Percentiles rank a stretch among this genome's conserved stretches.
phyloP scores from a whole-genome alignment of 1,140 invertebrate genomes.

The Drosophila willistoni region DNA sequence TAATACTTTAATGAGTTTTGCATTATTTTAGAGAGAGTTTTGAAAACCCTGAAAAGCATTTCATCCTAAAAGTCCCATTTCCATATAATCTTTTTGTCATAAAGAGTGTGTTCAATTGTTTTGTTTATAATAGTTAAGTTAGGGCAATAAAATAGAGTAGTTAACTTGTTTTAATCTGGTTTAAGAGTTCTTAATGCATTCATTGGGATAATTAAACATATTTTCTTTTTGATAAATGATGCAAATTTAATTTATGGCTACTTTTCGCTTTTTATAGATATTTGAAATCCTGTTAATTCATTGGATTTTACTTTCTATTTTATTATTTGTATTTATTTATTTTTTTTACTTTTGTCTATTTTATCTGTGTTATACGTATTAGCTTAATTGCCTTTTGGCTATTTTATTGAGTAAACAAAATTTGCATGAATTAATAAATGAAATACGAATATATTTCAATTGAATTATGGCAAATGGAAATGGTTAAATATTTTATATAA shows the following conservation, averaged over 20 bases:
- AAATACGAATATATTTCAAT: conserved; percentile 29
- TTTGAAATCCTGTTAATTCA: conserved; percentile 34
- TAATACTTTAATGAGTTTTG: no score
- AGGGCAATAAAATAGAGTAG: not conserved
- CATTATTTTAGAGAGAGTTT: no score
- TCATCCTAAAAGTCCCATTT: no score
- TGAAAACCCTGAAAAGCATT: no score
- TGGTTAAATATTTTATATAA: conserved; percentile 1
- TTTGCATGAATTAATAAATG: conserved; percentile 55
- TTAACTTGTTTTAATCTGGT: not conserved
- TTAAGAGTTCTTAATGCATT: conserved; percentile 41
- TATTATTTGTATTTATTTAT: not conserved
- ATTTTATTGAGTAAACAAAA: conserved; percentile 32
- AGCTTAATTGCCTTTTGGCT: conserved; percentile 44
- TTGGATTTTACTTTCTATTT: conserved; percentile 33
- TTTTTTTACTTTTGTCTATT: conserved; percentile 7
- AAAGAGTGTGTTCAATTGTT: no score
- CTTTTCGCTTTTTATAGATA: not conserved
- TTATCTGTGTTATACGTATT: conserved; percentile 37
- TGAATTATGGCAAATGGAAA: conserved; percentile 24
- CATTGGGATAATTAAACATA: conserved; percentile 59
- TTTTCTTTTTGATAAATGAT: conserved; percentile 67
- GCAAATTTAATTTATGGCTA: conserved; percentile 57
- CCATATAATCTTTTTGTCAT: no score
- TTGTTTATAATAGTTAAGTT: no score